Evolutionary conservation across 2,888 invertebrate species (phyloP).

Genomic region (Temnothorax rugatulus): DNA sequence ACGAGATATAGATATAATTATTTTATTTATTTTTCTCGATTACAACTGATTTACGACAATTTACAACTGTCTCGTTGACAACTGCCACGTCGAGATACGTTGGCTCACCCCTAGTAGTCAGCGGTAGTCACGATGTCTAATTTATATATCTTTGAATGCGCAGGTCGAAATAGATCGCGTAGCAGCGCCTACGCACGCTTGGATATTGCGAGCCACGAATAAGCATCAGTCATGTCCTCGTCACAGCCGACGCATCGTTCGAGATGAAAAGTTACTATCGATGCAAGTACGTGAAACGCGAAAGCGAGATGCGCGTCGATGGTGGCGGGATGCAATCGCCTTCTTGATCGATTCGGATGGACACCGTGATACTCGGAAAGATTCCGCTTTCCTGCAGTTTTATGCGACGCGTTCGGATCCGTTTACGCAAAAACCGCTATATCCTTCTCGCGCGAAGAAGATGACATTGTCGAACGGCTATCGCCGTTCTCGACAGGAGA

Average conservation of each 20-base stretch:
- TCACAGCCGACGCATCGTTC: slow-evolving; percentile 72
- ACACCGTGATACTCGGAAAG: not conserved
- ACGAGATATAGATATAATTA: not conserved
- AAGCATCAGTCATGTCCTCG: slow-evolving; percentile 76
- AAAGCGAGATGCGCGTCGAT: slow-evolving; percentile 76
- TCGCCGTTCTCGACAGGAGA: not conserved
- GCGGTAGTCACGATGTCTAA: not conserved
- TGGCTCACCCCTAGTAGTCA: not conserved
- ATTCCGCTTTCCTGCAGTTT: slow-evolving; percentile 64
- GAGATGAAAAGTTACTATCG: slow-evolving; percentile 69
- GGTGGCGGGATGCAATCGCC: slow-evolving; percentile 79
- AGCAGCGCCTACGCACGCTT: slow-evolving; percentile 90
- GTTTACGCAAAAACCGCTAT: slow-evolving; percentile 76
- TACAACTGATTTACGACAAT: not conserved
- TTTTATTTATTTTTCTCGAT: not conserved
- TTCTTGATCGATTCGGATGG: slow-evolving; percentile 70
- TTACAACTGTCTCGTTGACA: not conserved
- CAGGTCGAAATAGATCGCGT: slow-evolving; percentile 89
- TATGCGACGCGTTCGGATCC: slow-evolving; percentile 78
- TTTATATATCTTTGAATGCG: slow-evolving; percentile 54
- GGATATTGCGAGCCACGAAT: slow-evolving; percentile 86
- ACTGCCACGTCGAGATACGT: not conserved
- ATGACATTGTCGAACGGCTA: slow-evolving; percentile 65
- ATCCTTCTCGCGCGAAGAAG: slow-evolving; percentile 73
- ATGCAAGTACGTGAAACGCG: slow-evolving; percentile 76